Evolutionary conservation across 2,888 invertebrate species (phyloP).

Genomic region (Lasioglossum calceatum): DNA sequence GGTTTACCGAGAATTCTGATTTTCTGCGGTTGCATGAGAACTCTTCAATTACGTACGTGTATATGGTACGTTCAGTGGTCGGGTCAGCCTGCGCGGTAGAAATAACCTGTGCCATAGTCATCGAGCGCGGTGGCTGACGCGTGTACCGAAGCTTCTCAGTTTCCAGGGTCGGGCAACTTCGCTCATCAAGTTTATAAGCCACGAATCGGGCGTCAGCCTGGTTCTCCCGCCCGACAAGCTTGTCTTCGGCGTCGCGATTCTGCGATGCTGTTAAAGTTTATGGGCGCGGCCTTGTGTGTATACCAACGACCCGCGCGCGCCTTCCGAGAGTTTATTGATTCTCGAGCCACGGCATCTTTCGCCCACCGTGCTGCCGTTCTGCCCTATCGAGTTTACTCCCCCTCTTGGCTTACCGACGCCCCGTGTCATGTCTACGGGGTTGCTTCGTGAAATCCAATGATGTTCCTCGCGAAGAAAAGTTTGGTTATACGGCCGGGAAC

Average conservation of each 20-base stretch:
- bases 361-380: conserved; percentile 70
- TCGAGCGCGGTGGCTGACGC: not conserved
- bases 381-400: conserved; percentile 76
- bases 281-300: conserved; percentile 82
- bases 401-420: conserved; percentile 70
- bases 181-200: conserved; percentile 78
- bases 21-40: too few species aligned
- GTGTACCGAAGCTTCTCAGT: conserved; percentile 10
- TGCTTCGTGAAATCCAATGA: conserved; percentile 70
- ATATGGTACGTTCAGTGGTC: too few species aligned
- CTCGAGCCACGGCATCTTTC: conserved; percentile 81
- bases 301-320: conserved; percentile 69
- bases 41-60: not conserved
- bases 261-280: conserved; percentile 82
- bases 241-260: conserved; percentile 74
- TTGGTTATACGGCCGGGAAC: conserved; percentile 35
- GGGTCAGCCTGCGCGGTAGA: not conserved
- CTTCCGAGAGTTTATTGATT: conserved; percentile 82
- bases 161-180: conserved; percentile 73
- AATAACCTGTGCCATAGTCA: not conserved
- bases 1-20: too few species aligned
- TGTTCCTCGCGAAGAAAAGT: conserved; percentile 59
- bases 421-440: conserved; percentile 64
- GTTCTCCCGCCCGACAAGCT: conserved; percentile 51
- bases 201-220: conserved; percentile 71